Base-by-base conservation (phyloP, 2,888 invertebrate genomes). In the Tenthredo mesomela region DNA sequence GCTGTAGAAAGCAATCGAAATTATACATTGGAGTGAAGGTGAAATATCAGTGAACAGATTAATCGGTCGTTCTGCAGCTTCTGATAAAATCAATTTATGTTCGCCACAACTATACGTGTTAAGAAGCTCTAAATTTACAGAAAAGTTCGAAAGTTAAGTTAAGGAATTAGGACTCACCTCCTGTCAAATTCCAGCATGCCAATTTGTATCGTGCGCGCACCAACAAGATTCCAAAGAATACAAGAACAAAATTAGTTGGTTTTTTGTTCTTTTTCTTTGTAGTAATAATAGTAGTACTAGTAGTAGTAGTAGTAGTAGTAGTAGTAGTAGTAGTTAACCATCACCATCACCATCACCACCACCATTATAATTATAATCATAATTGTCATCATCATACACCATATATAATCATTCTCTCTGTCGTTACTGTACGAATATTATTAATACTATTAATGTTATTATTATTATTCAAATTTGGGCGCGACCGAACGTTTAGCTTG, bases 141-240 rank as follows among this genome's bases (percentile, higher is more conserved):
- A 77, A 54, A 80, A 80, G 82, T 47, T 65, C 37, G 67, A 82
- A 82, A 82, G 82, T 82, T 67, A 85, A 85, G 70, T 85, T 85
- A 83, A 70, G 85, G 70, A 91, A 92, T 92, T 89, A 90, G 89
- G 88, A 93, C 93, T 93, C 93, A 93, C 93, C 93, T 93, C 93
- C 93, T 93, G 91, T 89, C 89, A 90, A 92, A 92, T 91, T 91
- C 91, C 93, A 91, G 90, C 93, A 93, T 93, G 93, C 92, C 93
- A 93, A 91, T 91, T 88, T 87, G 87, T 87, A 90, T 91, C 92
- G 93, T 93, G 93, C 92, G 93, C 92, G 92, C 93, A 92, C 92
- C 93, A 92, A 92, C 91, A 91, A 91, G 90, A 92, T 93, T 93
- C 92, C 91, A 92, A 93, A 93, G 92, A 93, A 93, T 93, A 93